Evolutionary conservation across 2,113 vertebrate genomes (phyloP), one percentile per base, ranked within the genome.

Genomic region (Cebidichthys violaceus): DNA sequence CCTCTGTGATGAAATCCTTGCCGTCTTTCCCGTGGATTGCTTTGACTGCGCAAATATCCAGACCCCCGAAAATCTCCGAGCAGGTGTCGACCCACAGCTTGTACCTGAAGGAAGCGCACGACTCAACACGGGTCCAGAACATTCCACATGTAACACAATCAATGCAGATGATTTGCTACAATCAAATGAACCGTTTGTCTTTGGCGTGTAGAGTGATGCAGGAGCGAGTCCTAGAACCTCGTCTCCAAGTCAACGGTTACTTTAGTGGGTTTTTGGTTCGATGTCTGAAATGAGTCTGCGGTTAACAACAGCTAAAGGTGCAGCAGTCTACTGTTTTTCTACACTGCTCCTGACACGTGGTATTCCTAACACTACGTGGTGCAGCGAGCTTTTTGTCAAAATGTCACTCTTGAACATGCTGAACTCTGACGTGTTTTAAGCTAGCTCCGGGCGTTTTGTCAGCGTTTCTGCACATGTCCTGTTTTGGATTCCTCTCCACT

Each of bases 1-100:
- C 98, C 97, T 99, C 98, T 92, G 98, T 98, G 94, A 99, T 97
- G 89, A 97, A 98, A 94, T 99, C 98, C 93, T 94, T 98, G 55
- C 97, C 97, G 84, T 99, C 98, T 92, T 99, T 99, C 45, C 98
- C 98, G 68, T 99, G 97, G 9, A 99, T 97, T 83, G 98, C 97
- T 96, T 99, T 99, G 77, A 99, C 96, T 20, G 97, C 98, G 88
- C 98, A 99, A 92, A 99, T 96, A 29, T 98, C 97, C 89, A 99
- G 94, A 41, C 98, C 98, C 22, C 97, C 97, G 57, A 99, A 99
- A 69, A 99, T 96, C 93, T 99, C 97, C 43, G 97, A 97, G 84
- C 98, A 98, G 83, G 95, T 96, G 88, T 99, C 97, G 33, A 98
- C 97, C 98, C 98, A 99, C 70, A 98, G 92, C 91, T 98, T 99